Evolutionary conservation across 2,888 invertebrate genomes (phyloP), one percentile per base, ranked within the genome.

Genomic region (Leptura quadrifasciata): DNA sequence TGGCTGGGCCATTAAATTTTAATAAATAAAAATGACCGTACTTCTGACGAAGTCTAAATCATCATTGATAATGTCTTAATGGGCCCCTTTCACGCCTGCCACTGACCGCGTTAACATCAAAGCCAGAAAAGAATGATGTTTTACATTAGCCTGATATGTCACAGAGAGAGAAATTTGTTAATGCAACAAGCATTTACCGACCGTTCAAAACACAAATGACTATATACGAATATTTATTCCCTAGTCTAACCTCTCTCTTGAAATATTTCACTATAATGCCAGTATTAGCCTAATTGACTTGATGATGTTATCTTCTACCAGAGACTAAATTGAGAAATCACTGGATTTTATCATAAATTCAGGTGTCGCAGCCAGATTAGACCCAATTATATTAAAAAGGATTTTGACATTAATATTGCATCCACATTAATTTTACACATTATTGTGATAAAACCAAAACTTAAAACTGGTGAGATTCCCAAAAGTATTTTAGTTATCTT

Each of bases 321-420:
- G 20, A 60, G 61, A 18, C 35, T 27, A 72, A 79, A 79, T 75
- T 67, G 71, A 76, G 76, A 76, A 76, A 75, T 79, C 75, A 74
- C 67, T 63, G 60, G 68, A 65, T 71, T 76, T 76, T 79, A 79
- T 74, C 78, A 67, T 74, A 75, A 75, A 58, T 75, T 76, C 70
- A 63, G 75, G 79, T 76, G 75, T 76, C 71, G 75, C 21, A 54
- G 24, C 17, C 17, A 57, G 57, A 64, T 65, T 72, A 57, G 9
- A 4, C n/a, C 57, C 55, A 64, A 72, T 65, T 58, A 52, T 57
- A 10, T 47, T 72, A 72, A 57, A 64, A 72, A 58, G 64, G 64
- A 64, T 72, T 64, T 58, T 64, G 64, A 72, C 64, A 72, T 55
- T 10, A 55, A 35, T 72, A 72, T 63, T 72, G 54, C 72, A 20